These are phyloP conservation scores for Branchellion lobata DNA, from an alignment of 2,888 invertebrate species.

Conservation along the genomic window DNA sequence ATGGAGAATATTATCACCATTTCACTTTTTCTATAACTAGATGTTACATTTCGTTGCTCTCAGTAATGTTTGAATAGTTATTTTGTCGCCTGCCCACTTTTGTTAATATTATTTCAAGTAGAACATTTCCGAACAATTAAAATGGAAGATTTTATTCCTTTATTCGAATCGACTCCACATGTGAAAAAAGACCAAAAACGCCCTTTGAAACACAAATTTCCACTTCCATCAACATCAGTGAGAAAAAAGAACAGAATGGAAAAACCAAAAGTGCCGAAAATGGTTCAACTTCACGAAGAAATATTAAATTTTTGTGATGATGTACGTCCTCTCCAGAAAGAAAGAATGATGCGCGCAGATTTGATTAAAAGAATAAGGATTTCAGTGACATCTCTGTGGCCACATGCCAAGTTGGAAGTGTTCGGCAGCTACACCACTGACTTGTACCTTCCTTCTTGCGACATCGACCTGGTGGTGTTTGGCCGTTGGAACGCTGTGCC, in stretches of 20 bases:
- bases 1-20: too few relatives aligned
- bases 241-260: not conserved
- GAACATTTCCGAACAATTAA: too few relatives aligned
- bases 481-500: constrained; percentile 86
- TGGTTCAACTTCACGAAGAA: constrained; percentile 49
- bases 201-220: not conserved
- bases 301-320: constrained; percentile 49
- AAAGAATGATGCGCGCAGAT: constrained; percentile 48
- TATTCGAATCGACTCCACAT: not conserved
- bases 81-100: too few relatives aligned
- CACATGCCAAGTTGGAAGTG: constrained; percentile 73
- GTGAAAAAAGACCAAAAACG: not conserved
- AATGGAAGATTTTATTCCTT: constrained; percentile 15
- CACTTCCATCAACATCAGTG: not conserved
- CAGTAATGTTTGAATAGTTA: too few relatives aligned
- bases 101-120: too few relatives aligned
- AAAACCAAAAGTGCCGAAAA: constrained; percentile 15
- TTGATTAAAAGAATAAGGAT: constrained; percentile 46
- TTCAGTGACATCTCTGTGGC: constrained; percentile 49
- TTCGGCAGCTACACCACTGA: constrained; percentile 97
- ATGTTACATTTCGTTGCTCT: too few relatives aligned
- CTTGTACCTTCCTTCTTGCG: constrained; percentile 90
- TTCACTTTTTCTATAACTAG: too few relatives aligned
- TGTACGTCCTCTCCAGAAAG: constrained; percentile 49
- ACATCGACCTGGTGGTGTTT: constrained; percentile 74